These are phyloP conservation scores for Jordanella pulchra DNA, from an alignment of 2,797 vertebrate species.

Conservation along the genomic window DNA sequence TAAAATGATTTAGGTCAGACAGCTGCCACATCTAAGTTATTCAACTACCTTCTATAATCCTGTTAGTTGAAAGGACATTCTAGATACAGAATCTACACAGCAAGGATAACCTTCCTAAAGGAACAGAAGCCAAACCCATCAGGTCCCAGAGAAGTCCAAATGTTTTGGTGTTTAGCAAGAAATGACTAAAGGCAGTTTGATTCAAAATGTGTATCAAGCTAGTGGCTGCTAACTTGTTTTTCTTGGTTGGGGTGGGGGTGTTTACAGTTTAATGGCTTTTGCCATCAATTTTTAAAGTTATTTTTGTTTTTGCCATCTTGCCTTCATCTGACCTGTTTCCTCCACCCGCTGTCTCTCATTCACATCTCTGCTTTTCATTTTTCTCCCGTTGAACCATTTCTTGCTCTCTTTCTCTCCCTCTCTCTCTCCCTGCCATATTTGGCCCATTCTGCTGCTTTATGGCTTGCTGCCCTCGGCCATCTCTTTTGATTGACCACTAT, in stretches of 20 bases:
- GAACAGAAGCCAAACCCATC: not conserved
- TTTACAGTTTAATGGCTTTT: not conserved
- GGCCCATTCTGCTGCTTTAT: slow-evolving; percentile 32
- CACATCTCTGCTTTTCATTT: not conserved
- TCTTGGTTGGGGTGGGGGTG: no score
- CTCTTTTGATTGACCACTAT: slow-evolving; percentile 51
- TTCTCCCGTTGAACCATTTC: not conserved
- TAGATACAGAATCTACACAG: not conserved
- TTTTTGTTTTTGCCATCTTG: not conserved
- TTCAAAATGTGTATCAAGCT: no score
- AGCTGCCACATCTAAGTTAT: not conserved
- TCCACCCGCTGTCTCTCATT: not conserved
- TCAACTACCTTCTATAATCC: not conserved
- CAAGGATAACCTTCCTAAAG: not conserved
- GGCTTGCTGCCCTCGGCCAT: slow-evolving; percentile 27
- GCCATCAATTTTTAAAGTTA: not conserved
- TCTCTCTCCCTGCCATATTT: slow-evolving; percentile 5
- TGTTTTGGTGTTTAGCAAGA: not conserved
- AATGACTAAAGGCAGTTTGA: not conserved
- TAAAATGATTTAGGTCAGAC: not conserved
- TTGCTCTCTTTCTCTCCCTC: slow-evolving; percentile 8
- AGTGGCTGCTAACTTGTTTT: not conserved
- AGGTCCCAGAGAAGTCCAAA: not conserved
- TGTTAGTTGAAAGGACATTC: no score
- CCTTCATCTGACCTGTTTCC: slow-evolving; percentile 7